These are phyloP conservation scores for Rhinolophus sinicus DNA, from an alignment of 2,113 vertebrate genomes.

Conservation along the genomic window DNA sequence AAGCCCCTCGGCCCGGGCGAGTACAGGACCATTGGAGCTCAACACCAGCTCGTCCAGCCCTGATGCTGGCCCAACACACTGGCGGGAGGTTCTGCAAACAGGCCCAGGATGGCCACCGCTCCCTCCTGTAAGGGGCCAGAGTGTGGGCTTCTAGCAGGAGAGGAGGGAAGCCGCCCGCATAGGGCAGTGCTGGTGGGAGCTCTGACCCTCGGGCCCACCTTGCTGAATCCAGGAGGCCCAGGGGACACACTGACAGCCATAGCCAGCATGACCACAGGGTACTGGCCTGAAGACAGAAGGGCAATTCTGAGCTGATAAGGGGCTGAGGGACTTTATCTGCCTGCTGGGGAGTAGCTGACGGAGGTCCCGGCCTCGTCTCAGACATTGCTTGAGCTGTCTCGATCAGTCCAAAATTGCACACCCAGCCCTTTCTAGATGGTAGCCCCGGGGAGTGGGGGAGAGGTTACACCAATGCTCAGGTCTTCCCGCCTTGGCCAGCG, in stretches of 20 bases:
- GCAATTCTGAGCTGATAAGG: too few species aligned
- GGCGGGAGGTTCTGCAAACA: background rate
- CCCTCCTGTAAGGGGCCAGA: background rate
- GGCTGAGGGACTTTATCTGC: too few species aligned
- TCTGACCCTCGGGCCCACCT: too few species aligned
- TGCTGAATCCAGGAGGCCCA: too few species aligned
- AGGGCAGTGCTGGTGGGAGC: too few species aligned
- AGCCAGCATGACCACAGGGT: too few species aligned
- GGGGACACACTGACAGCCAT: too few species aligned
- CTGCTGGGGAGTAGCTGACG: background rate
- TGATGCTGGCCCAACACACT: too few species aligned
- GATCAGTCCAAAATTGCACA: background rate
- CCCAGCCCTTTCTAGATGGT: background rate
- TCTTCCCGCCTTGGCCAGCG: fast-evolving
- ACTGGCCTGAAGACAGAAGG: too few species aligned
- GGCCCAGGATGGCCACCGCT: fast-evolving
- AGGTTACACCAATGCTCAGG: background rate
- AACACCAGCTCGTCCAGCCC: background rate
- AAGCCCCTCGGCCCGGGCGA: background rate
- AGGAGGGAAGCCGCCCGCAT: fast-evolving
- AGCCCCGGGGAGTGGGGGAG: background rate
- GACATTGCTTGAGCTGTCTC: background rate
- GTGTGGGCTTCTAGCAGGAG: background rate
- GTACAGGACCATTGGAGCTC: background rate
- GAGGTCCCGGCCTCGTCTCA: background rate